A percentile compares a stretch with the other conserved stretches of the same genome.
Conservation (phyloP, 2,888 invertebrate genomes). For the Pristionchus fissidentatus region DNA sequence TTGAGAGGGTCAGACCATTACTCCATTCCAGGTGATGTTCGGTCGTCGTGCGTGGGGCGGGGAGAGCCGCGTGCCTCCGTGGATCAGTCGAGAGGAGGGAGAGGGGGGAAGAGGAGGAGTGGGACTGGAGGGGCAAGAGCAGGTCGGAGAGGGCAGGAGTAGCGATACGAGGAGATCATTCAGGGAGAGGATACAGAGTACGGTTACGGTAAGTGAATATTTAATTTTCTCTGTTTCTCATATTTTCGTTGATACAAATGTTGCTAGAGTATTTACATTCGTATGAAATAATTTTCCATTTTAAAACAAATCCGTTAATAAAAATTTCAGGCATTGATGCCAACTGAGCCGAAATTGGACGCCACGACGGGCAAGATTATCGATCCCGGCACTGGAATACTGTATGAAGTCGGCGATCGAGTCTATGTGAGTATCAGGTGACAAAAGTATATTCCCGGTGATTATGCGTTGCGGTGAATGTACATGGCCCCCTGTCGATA, state of each 20-base stretch:
- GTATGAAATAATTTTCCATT: no score
- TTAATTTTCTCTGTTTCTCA: no score
- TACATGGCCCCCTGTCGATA: no score
- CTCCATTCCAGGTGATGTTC: slow-evolving; percentile 37
- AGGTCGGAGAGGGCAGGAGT: neutral
- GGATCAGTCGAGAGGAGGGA: neutral
- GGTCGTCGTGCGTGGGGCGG: neutral
- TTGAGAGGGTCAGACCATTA: no score
- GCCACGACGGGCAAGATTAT: neutral
- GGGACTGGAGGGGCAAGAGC: no score
- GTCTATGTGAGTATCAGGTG: slow-evolving; percentile 19
- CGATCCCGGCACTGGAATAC: slow-evolving; percentile 26
- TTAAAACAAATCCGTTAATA: neutral
- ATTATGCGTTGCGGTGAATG: no score
- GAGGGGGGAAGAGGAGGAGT: neutral
- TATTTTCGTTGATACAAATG: no score
- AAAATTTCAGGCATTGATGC: neutral
- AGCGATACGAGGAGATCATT: neutral
- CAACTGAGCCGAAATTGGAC: neutral
- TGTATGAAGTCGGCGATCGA: slow-evolving; percentile 28
- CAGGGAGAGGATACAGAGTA: neutral
- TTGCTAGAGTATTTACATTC: no score
- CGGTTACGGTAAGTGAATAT: neutral
- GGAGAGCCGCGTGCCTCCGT: neutral
- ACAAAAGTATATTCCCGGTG: no score